These are phyloP conservation scores for Alviniconcha strummeri DNA, from an alignment of 2,888 invertebrate species.

Conservation along the genomic window DNA sequence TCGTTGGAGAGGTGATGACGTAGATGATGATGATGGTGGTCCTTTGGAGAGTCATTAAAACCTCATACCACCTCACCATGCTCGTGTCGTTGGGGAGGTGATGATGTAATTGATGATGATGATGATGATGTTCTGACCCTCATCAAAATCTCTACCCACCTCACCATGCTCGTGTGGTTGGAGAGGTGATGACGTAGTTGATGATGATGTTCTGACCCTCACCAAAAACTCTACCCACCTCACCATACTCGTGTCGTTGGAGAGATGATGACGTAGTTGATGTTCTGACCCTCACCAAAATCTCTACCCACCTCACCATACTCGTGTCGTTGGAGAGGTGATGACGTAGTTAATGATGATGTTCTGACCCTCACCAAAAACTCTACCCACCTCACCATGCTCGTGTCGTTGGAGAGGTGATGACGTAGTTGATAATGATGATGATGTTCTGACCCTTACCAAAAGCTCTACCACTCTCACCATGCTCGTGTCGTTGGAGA, in stretches of 20 bases:
- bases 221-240: slow-evolving; percentile 17
- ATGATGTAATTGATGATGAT: not conserved
- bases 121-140: too few relatives aligned
- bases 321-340: slow-evolving; percentile 23
- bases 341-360: not conserved
- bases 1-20: slow-evolving; percentile 19
- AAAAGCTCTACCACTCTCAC: too few relatives aligned
- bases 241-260: not conserved
- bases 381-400: too few relatives aligned
- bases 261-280: too few relatives aligned
- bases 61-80: slow-evolving; percentile 24
- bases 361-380: too few relatives aligned
- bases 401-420: slow-evolving; percentile 25
- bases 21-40: not conserved
- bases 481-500: too few relatives aligned
- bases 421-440: too few relatives aligned
- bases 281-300: not conserved
- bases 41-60: slow-evolving; percentile 11
- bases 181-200: slow-evolving; percentile 9
- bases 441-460: too few relatives aligned
- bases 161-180: slow-evolving; percentile 21
- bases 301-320: slow-evolving; percentile 23
- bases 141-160: slow-evolving; percentile 17
- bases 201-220: not conserved
- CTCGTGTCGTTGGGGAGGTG: slow-evolving; percentile 22